A percentile compares a stretch with the other conserved stretches of the same genome.
Conservation (phyloP, 2,888 invertebrate species). For the Incurvaria masculella region DNA sequence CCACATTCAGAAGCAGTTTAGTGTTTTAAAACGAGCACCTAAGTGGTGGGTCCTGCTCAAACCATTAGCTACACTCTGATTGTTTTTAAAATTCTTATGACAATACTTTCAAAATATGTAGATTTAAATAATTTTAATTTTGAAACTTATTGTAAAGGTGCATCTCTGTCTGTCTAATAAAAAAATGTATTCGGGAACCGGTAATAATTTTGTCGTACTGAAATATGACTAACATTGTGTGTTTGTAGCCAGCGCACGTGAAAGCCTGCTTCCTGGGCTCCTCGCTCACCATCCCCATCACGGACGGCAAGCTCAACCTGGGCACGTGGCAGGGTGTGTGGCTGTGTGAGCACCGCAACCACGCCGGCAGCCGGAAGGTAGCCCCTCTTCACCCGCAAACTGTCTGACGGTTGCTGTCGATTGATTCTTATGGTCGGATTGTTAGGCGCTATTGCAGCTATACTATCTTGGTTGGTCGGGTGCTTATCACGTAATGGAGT, state of each 20-base stretch:
- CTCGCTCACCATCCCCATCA: slow-evolving; percentile 92
- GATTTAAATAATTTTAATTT: background rate
- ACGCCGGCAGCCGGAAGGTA: slow-evolving; percentile 87
- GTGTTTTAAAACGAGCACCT: background rate
- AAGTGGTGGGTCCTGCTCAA: background rate
- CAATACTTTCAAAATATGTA: background rate
- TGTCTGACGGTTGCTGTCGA: too few species aligned
- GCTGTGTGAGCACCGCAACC: slow-evolving; percentile 97
- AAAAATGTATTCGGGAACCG: background rate
- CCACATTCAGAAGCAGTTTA: too few species aligned
- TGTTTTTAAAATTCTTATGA: slow-evolving; percentile 2
- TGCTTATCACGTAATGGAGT: too few species aligned
- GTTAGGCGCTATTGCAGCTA: too few species aligned
- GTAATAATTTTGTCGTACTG: too few species aligned
- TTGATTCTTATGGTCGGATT: too few species aligned
- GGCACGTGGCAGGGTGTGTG: slow-evolving; percentile 99
- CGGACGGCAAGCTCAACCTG: slow-evolving; percentile 90
- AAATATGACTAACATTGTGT: too few species aligned
- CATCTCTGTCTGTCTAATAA: background rate
- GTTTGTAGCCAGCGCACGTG: slow-evolving; percentile 88
- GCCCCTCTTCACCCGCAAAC: slow-evolving; percentile 24
- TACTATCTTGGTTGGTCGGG: too few species aligned
- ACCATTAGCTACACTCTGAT: slow-evolving; percentile 13
- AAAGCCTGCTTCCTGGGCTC: slow-evolving; percentile 97
- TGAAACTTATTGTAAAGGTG: background rate